These are phyloP conservation scores for Dyspetes luteomarginatus DNA, from an alignment of 2,888 invertebrate genomes.

Conservation along the genomic window DNA sequence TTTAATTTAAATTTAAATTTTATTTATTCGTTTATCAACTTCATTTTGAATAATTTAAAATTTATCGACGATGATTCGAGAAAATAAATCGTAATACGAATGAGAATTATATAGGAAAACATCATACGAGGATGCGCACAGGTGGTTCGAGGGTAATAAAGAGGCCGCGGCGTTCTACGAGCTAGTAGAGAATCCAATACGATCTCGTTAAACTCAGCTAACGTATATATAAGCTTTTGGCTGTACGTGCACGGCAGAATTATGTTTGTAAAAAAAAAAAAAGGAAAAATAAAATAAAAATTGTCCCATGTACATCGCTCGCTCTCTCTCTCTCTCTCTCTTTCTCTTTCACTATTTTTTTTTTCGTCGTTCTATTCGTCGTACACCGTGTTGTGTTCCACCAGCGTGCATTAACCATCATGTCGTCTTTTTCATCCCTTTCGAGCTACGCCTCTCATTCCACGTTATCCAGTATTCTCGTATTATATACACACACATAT, in stretches of 20 bases:
- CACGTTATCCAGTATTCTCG: neutral
- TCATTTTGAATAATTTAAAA: too few relatives aligned
- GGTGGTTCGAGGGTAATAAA: slow-evolving; percentile 64
- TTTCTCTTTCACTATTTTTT: slow-evolving; percentile 40
- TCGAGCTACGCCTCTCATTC: slow-evolving; percentile 15
- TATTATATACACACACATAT: neutral
- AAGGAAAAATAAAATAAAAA: neutral
- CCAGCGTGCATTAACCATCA: slow-evolving; percentile 32
- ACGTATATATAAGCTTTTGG: slow-evolving; percentile 25
- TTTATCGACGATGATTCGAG: too few relatives aligned
- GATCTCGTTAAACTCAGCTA: slow-evolving; percentile 63
- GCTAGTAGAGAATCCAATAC: slow-evolving; percentile 56
- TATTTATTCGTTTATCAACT: neutral
- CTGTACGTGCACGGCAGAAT: slow-evolving; percentile 49
- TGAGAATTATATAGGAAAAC: slow-evolving; percentile 6
- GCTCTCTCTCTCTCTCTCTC: slow-evolving; percentile 26
- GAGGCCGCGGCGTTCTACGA: slow-evolving; percentile 33
- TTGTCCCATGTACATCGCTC: slow-evolving; percentile 7
- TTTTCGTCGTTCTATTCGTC: slow-evolving; percentile 20
- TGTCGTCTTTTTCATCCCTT: slow-evolving; percentile 51
- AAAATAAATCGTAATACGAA: neutral
- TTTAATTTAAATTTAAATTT: slow-evolving; percentile 17
- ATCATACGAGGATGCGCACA: slow-evolving; percentile 52
- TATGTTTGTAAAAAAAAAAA: slow-evolving; percentile 13
- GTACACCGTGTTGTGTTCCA: slow-evolving; percentile 21